These are phyloP conservation scores for Gymnoscelis rufifasciata DNA, from an alignment of 2,888 invertebrate species.

Conservation along the genomic window DNA sequence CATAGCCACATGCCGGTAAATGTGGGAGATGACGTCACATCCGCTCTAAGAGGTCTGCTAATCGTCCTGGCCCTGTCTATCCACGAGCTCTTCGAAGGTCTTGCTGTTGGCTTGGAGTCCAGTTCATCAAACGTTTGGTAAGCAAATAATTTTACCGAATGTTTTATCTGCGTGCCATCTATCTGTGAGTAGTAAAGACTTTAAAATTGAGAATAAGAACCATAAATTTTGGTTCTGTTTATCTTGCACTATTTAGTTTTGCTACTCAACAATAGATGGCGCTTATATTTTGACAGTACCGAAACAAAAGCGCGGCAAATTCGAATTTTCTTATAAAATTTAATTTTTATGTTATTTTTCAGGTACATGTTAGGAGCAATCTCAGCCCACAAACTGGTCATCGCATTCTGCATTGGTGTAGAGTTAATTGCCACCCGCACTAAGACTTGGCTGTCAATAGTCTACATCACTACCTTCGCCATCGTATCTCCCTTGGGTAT, in stretches of 20 bases:
- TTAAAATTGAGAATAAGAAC: background rate
- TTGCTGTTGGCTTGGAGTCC: conserved; percentile 88
- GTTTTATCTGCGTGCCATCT: conserved; percentile 26
- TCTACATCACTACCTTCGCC: conserved; percentile 87
- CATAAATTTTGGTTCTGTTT: background rate
- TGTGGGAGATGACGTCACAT: conserved; percentile 66
- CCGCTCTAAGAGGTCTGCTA: conserved; percentile 84
- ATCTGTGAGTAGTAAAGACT: conserved; percentile 30
- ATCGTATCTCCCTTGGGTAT: conserved; percentile 89
- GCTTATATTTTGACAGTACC: conserved; percentile 1
- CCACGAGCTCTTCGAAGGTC: conserved; percentile 92
- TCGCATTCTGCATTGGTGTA: conserved; percentile 92
- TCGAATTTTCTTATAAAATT: background rate
- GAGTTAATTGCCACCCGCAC: conserved; percentile 87
- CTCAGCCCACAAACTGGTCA: conserved; percentile 90
- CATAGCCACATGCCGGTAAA: conserved; percentile 71
- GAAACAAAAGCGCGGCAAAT: background rate
- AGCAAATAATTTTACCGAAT: conserved; percentile 23
- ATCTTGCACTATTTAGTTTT: background rate
- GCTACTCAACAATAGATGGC: conserved; percentile 38
- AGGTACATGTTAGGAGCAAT: conserved; percentile 92
- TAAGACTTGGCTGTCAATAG: conserved; percentile 77
- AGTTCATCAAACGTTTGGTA: conserved; percentile 70
- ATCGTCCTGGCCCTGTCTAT: conserved; percentile 90
- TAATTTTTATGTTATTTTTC: conserved; percentile 29